Percentiles rank a stretch among this genome's conserved stretches.
phyloP scores from a whole-genome alignment of 2,113 vertebrate species.

The Malaclemys terrapin region DNA sequence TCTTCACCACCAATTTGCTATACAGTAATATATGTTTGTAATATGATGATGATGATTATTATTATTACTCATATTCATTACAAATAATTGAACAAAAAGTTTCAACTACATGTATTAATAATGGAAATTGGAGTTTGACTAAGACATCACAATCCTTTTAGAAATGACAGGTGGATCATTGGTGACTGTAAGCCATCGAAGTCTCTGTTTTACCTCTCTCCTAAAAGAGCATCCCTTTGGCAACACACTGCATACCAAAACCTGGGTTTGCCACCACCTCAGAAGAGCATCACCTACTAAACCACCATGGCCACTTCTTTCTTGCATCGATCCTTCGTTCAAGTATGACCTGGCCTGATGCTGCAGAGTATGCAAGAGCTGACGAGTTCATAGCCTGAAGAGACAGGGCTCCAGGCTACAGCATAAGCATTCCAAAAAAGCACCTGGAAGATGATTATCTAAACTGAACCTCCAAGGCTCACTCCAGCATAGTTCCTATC shows the following conservation, averaged over 20 bases:
- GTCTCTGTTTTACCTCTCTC: not conserved
- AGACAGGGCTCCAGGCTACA: not conserved
- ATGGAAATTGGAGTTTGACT: not conserved
- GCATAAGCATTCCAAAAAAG: not conserved
- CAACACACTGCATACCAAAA: too few relatives aligned
- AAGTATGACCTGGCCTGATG: not conserved
- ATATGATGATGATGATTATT: too few relatives aligned
- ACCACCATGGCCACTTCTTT: not conserved
- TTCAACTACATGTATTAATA: not conserved
- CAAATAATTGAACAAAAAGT: not conserved
- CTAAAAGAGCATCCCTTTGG: not conserved
- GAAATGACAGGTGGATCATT: not conserved
- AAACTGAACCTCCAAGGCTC: not conserved
- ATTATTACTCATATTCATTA: too few relatives aligned
- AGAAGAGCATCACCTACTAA: not conserved
- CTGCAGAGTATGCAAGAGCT: not conserved
- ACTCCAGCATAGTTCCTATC: not conserved
- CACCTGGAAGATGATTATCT: not conserved
- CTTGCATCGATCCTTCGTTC: not conserved
- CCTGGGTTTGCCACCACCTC: not conserved
- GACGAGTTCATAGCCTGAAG: not conserved
- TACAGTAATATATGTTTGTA: not conserved
- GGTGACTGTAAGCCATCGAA: not conserved
- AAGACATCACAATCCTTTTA: not conserved
- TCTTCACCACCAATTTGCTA: not conserved